These are phyloP conservation scores for Diabrotica balteata DNA, from an alignment of 2,888 invertebrate species.

Conservation along the genomic window DNA sequence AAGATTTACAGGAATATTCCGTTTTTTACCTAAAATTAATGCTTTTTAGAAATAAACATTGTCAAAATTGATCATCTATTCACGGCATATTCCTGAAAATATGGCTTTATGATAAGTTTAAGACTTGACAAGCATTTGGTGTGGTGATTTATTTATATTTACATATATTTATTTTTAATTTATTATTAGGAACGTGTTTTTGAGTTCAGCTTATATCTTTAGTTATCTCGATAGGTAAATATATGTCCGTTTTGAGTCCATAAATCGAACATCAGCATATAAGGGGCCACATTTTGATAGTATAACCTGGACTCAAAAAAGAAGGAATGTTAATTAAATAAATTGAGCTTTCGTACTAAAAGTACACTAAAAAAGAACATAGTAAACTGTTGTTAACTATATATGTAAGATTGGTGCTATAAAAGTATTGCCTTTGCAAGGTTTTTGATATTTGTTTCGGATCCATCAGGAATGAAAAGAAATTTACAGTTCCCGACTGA, in stretches of 20 bases:
- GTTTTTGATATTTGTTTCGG: slow-evolving; percentile 45
- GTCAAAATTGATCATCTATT: neutral
- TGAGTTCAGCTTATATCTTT: slow-evolving; percentile 43
- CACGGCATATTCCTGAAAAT: slow-evolving; percentile 7
- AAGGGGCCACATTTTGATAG: slow-evolving; percentile 40
- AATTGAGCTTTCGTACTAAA: slow-evolving; percentile 48
- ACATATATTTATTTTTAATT: slow-evolving; percentile 15
- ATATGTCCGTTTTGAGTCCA: slow-evolving; percentile 25
- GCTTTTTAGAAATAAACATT: neutral
- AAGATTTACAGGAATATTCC: slow-evolving; percentile 3
- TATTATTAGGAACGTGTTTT: slow-evolving; percentile 29
- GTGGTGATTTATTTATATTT: slow-evolving; percentile 21
- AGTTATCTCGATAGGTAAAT: slow-evolving; percentile 8
- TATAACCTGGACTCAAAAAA: slow-evolving; percentile 46
- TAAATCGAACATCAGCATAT: slow-evolving; percentile 11
- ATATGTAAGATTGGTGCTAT: slow-evolving; percentile 61
- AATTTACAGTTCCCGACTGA: slow-evolving; percentile 12
- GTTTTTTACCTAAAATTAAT: neutral
- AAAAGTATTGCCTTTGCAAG: slow-evolving; percentile 56
- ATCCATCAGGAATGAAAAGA: slow-evolving; percentile 43
- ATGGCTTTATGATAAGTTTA: slow-evolving; percentile 21
- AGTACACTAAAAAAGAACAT: slow-evolving; percentile 52
- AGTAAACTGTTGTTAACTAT: slow-evolving; percentile 56
- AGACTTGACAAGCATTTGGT: slow-evolving; percentile 23
- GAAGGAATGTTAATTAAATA: slow-evolving; percentile 40